Evolutionary conservation across 1,140 invertebrate genomes (phyloP).

Genomic region (Drosophila watanabei): DNA sequence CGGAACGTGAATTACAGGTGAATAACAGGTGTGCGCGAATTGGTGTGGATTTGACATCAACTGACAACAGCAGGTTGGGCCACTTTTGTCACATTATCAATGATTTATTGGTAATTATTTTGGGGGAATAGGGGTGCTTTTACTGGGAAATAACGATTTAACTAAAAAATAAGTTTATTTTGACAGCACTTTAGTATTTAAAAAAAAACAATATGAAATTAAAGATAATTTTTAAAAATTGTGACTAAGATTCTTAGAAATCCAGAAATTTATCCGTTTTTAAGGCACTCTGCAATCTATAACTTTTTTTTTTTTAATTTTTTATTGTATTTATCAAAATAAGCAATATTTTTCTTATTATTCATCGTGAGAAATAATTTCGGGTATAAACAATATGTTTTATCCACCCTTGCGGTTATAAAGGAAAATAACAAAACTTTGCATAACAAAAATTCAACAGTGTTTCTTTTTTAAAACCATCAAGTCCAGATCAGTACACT

Average conservation of each 20-base stretch:
- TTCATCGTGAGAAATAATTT: too few relatives aligned
- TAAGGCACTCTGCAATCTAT: too few relatives aligned
- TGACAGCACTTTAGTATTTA: neutral
- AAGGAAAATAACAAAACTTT: too few relatives aligned
- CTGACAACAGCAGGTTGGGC: slow-evolving; percentile 20
- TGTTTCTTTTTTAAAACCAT: too few relatives aligned
- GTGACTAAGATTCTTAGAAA: neutral
- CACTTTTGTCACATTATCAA: slow-evolving; percentile 43
- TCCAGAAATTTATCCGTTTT: too few relatives aligned
- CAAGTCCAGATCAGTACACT: neutral
- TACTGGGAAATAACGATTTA: neutral
- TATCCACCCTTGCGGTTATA: too few relatives aligned
- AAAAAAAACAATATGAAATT: neutral
- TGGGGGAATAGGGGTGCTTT: neutral
- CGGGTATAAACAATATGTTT: too few relatives aligned
- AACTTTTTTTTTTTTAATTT: too few relatives aligned
- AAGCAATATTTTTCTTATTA: too few relatives aligned
- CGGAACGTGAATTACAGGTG: slow-evolving; percentile 4
- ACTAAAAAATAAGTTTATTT: too few relatives aligned
- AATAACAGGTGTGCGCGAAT: slow-evolving; percentile 15
- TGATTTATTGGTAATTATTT: slow-evolving; percentile 36
- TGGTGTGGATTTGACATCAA: slow-evolving; percentile 11
- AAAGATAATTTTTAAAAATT: neutral
- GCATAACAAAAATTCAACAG: too few relatives aligned
- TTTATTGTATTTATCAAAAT: too few relatives aligned